phyloP scores from a whole-genome alignment of 2,797 vertebrate species.

The Amblyopsis hoosieri region DNA sequence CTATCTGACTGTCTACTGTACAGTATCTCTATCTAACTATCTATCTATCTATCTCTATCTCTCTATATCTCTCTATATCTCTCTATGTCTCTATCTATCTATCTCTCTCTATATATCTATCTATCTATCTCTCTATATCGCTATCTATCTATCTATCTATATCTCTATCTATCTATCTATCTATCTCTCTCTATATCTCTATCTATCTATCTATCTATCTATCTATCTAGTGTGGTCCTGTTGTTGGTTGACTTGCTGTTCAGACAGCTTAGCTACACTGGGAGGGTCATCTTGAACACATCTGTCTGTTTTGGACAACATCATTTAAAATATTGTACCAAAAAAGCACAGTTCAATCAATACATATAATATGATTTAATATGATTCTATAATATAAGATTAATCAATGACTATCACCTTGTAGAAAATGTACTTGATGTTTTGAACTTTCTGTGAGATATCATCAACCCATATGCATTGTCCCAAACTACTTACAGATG shows the following conservation, averaged over 20 bases:
- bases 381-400: background rate
- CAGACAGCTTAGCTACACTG: slow-evolving; percentile 44
- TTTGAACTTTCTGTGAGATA: background rate
- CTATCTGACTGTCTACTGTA: slow-evolving; percentile 16
- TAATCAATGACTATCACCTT: too few species aligned
- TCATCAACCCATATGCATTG: slow-evolving; percentile 44
- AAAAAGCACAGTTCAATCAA: too few species aligned
- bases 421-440: background rate
- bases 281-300: slow-evolving; percentile 50
- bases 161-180: slow-evolving; percentile 40
- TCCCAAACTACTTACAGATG: slow-evolving; percentile 49
- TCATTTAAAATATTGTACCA: slow-evolving; percentile 22
- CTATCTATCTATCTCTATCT: slow-evolving; percentile 44
- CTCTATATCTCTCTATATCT: slow-evolving; percentile 29
- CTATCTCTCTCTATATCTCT: slow-evolving; percentile 56
- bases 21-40: slow-evolving; percentile 36
- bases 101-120: slow-evolving; percentile 45
- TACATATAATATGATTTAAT: too few species aligned
- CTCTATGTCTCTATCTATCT: slow-evolving; percentile 26
- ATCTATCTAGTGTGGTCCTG: slow-evolving; percentile 61
- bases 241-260: slow-evolving; percentile 61
- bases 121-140: too few species aligned
- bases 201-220: slow-evolving; percentile 43
- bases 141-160: slow-evolving; percentile 39
- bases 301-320: slow-evolving; percentile 41